Evolutionary conservation across 2,888 invertebrate genomes (phyloP), one percentile per base, ranked within the genome.

Genomic region (Drosophila atroscutellata): DNA sequence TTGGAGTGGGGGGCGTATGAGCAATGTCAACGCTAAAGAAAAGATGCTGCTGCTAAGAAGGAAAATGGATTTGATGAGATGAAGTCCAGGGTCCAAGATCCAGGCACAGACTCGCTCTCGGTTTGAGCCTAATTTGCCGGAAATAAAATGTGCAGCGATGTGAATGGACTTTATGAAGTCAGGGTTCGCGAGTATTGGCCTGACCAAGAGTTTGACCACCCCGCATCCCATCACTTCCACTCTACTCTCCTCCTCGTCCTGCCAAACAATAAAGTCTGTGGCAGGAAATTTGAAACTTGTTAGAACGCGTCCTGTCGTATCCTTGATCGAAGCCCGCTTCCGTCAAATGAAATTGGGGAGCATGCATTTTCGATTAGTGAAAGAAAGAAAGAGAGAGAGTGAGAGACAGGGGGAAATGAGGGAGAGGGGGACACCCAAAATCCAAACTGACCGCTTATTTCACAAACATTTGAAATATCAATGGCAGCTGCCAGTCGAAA

Each of bases 111-210:
- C 15, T 30, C 28, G 24, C n/a, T 30, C 18, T 37, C 24, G 51
- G 42, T 30, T 76, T 72, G 74, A 80, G 79, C 81, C 86, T 89
- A 89, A 87, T 87, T 87, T 86, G 80, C 84, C 86, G 89, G 86
- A 87, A 87, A 88, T 87, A 87, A 86, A 87, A 87, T 87, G 86
- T 86, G 84, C 84, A 88, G 81, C 84, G 81, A 87, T 84, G 89
- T 86, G 89, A 75, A 69, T 45, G 71, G 72, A 64, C 71, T 76
- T 81, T 86, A 76, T 63, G 75, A 76, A 85, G 80, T 83, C 83
- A 78, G 76, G 59, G 59, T 28, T 57, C 64, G 68, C 69, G 70
- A 69, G 79, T 71, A 70, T 71, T 63, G 55, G 47, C 60, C 2
- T 7, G 3, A 20, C 56, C 45, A 7, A n/a, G 26, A 47, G 24